Evolutionary conservation across 1,140 invertebrate genomes (phyloP).

Genomic region (Ceratosolen fusciceps): DNA sequence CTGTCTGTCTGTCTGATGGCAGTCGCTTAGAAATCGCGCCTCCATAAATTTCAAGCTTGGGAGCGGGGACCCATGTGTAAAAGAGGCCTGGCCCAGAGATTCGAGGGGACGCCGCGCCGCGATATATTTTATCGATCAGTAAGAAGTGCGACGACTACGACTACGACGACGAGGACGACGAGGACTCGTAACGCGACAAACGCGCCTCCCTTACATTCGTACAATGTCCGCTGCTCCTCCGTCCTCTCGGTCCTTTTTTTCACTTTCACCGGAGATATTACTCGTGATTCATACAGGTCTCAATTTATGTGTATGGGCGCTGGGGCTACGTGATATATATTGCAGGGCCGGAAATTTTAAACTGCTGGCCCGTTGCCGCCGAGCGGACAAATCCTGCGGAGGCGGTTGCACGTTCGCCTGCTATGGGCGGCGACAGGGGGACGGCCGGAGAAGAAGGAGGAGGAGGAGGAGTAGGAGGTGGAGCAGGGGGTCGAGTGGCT

Average conservation of each 20-base stretch:
- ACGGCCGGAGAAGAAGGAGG: no score
- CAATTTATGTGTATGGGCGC: slow-evolving; percentile 29
- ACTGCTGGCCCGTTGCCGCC: slow-evolving; percentile 4
- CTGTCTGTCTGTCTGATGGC: background rate
- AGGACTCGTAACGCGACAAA: slow-evolving; percentile 4
- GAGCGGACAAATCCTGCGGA: slow-evolving; percentile 28
- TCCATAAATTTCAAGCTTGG: slow-evolving; percentile 37
- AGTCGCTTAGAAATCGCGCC: slow-evolving; percentile 45
- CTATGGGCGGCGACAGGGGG: no score
- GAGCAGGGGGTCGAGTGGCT: no score
- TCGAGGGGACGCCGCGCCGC: background rate
- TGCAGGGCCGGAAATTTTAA: slow-evolving; percentile 35
- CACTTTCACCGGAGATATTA: slow-evolving; percentile 29
- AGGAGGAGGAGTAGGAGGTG: no score
- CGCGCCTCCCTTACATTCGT: slow-evolving; percentile 9
- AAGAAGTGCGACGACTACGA: background rate
- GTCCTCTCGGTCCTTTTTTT: background rate
- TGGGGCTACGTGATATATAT: slow-evolving; percentile 35
- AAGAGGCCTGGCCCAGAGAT: background rate
- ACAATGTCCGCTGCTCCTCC: background rate
- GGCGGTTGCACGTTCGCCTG: no score
- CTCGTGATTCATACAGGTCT: slow-evolving; percentile 38
- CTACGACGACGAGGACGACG: slow-evolving; percentile 2
- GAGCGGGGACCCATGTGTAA: slow-evolving; percentile 2
- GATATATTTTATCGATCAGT: slow-evolving; percentile 47